Conservation (phyloP, 2,113 vertebrate genomes). For the Halcyon malimbica region DNA sequence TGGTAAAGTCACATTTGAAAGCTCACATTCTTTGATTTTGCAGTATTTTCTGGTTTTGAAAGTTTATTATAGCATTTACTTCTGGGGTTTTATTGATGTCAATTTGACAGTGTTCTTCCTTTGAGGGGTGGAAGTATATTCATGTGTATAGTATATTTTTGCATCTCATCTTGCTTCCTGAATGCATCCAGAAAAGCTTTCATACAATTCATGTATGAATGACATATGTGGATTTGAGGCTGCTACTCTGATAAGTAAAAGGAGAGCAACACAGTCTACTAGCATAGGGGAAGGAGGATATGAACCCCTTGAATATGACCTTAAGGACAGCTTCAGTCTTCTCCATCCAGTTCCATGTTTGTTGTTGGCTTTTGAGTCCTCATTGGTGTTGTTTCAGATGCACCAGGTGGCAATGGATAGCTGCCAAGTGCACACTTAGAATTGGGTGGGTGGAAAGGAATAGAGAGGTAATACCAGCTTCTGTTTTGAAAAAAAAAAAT, state of each 20-base stretch:
- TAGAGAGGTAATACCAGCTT: background rate
- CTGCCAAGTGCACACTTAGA: background rate
- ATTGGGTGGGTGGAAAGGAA: background rate
- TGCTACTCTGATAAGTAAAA: background rate
- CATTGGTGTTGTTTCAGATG: background rate
- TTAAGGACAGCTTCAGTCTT: background rate
- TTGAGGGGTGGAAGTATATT: background rate
- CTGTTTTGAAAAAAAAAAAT: background rate
- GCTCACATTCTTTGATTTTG: background rate
- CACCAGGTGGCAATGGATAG: background rate
- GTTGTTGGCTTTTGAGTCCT: background rate
- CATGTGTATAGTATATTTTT: background rate
- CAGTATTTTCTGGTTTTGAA: slow-evolving; percentile 1
- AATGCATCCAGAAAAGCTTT: background rate
- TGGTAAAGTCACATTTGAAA: background rate
- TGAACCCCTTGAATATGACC: background rate
- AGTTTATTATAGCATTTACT: background rate
- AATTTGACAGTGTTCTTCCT: background rate
- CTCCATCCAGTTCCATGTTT: background rate
- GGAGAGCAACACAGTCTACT: background rate
- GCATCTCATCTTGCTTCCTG: background rate
- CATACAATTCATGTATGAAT: background rate
- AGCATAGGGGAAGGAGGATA: background rate
- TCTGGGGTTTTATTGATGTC: background rate
- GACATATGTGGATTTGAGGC: background rate